A percentile compares a stretch with the other conserved stretches of the same genome.
Evolutionary conservation across 2,113 vertebrate species (phyloP).

Genomic region (Scolopax mira): DNA sequence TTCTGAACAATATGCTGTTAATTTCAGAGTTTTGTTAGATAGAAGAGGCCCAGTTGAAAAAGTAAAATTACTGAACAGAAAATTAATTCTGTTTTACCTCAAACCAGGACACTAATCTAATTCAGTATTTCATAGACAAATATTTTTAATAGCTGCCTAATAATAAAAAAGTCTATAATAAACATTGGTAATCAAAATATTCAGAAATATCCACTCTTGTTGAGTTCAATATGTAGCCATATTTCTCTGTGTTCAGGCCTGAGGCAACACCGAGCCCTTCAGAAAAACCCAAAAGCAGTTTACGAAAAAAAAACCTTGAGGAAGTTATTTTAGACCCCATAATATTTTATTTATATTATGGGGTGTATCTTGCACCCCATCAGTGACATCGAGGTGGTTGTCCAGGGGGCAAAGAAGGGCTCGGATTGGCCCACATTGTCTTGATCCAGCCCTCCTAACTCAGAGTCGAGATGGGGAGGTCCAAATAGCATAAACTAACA

Average conservation of each 20-base stretch:
- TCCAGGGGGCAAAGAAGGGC: not conserved
- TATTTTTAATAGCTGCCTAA: not conserved
- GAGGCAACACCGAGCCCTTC: not conserved
- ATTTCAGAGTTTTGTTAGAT: too few relatives aligned
- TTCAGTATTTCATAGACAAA: not conserved
- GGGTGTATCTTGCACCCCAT: not conserved
- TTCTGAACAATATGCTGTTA: too few relatives aligned
- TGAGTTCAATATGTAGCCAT: not conserved
- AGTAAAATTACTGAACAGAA: too few relatives aligned
- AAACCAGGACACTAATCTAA: too few relatives aligned
- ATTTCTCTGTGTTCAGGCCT: not conserved
- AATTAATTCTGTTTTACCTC: too few relatives aligned
- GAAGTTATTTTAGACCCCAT: not conserved
- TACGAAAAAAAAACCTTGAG: not conserved
- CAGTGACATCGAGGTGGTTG: not conserved
- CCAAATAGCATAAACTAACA: not conserved
- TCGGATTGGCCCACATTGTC: not conserved
- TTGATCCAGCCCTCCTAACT: not conserved
- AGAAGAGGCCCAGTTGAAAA: too few relatives aligned
- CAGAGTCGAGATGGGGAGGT: not conserved
- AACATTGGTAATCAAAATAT: not conserved
- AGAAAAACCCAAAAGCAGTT: not conserved
- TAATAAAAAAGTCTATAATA: not conserved
- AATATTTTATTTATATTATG: too few relatives aligned
- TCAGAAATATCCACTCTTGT: not conserved